Conservation (phyloP, 2,113 vertebrate species). For the Strigops habroptila region DNA sequence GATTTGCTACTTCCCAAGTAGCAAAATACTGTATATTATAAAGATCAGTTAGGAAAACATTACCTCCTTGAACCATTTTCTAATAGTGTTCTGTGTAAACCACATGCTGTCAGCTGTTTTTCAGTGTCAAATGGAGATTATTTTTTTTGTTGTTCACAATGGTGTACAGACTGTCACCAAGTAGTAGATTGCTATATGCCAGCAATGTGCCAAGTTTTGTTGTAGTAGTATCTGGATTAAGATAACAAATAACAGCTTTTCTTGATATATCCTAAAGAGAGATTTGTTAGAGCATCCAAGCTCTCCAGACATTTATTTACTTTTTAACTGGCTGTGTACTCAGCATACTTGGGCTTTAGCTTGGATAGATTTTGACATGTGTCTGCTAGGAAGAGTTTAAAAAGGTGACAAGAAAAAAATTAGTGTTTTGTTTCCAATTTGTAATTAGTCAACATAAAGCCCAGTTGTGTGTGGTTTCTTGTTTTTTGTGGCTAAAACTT, state of each 20-base stretch:
- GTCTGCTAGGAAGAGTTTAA: neutral
- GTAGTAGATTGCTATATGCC: neutral
- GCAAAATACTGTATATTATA: neutral
- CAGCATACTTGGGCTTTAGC: neutral
- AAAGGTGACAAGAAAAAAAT: neutral
- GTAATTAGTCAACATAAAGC: neutral
- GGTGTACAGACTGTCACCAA: neutral
- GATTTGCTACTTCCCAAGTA: neutral
- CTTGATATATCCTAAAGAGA: neutral
- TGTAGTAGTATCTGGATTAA: neutral
- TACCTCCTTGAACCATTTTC: neutral
- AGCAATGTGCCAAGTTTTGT: neutral
- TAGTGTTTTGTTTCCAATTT: neutral
- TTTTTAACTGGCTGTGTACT: neutral
- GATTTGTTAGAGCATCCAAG: neutral
- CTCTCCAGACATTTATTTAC: neutral
- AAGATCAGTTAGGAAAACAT: neutral
- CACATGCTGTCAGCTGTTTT: neutral
- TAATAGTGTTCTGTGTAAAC: neutral
- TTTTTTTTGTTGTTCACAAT: neutral
- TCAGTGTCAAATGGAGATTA: neutral
- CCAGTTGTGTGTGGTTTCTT: neutral
- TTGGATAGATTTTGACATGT: accelerated
- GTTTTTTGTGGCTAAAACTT: neutral
- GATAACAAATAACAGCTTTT: neutral